Evolutionary conservation across 2,113 vertebrate species (phyloP), one percentile per base, ranked within the genome.

Genomic region (Athene cunicularia): DNA sequence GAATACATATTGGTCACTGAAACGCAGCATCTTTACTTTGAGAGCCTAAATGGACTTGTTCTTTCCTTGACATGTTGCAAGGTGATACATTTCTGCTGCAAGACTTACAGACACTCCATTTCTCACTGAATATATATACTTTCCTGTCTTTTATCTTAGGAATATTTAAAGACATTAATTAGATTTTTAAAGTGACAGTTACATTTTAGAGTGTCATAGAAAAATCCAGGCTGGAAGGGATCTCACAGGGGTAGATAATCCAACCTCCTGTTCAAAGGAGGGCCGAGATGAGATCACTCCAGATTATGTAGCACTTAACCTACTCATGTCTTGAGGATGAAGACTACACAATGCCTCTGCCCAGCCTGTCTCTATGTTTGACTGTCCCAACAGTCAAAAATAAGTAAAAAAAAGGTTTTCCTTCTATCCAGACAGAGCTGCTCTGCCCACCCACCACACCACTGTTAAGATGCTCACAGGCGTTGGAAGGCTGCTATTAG

Each of bases 31-130:
- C n/a, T 75, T 60, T 67, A 76, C 66, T 75, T 49, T 70, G 55
- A 80, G 81, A 91, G 28, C 18, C 21, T 83, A 86, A 90, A 82
- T 62, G 26, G 55, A 52, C n/a, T 77, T 67, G 14, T 86, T 85
- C 32, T 66, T 73, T 49, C 72, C 41, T 64, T 83, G 41, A 73
- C 39, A 33, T 4, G 11, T 32, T 82, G 24, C 22, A 83, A 70
- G 68, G 53, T 33, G 66, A 79, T 89, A 33, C 4, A n/a, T 79
- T 72, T 45, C 81, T 89, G 32, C 53, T 86, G 8, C 41, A 76
- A 60, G 58, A 88, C 82, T 67, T 64, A 50, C 21, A 80, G 35
- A 37, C 7, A 45, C 14, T 37, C 10, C 1, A 49, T 82, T 63
- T 88, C 67, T 80, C n/a, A 18, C 37, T 86, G 41, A 39, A 8